Percentiles rank a stretch among this genome's conserved stretches.
phyloP scores from a whole-genome alignment of 2,888 invertebrate species.

The Andrena marginata region DNA sequence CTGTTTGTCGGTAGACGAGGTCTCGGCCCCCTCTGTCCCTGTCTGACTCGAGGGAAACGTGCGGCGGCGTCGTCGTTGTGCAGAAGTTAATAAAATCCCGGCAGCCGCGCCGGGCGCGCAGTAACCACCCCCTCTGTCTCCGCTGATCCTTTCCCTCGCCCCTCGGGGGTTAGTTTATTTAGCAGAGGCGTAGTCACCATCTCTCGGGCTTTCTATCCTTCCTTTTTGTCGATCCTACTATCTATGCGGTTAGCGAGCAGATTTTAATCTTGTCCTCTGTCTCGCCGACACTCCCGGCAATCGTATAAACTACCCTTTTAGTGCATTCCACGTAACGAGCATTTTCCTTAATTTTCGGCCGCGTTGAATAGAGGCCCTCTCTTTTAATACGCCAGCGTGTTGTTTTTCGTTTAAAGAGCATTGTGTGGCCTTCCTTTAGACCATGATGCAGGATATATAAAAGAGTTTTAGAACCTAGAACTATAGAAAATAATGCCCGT shows the following conservation, averaged over 20 bases:
- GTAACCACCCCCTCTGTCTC: slow-evolving; percentile 65
- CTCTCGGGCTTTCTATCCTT: slow-evolving; percentile 57
- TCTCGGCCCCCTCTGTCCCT: slow-evolving; percentile 61
- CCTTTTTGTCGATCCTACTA: slow-evolving; percentile 60
- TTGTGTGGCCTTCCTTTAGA: background rate
- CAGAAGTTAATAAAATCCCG: slow-evolving; percentile 85
- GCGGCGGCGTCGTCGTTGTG: slow-evolving; percentile 77
- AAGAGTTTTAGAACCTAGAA: no score
- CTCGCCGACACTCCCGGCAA: slow-evolving; percentile 24
- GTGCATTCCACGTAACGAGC: background rate
- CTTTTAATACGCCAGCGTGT: background rate
- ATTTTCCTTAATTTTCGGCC: background rate
- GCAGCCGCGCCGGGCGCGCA: slow-evolving; percentile 77
- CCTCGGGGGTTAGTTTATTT: slow-evolving; percentile 81
- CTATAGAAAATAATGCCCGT: no score
- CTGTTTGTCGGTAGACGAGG: slow-evolving; percentile 78
- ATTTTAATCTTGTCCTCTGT: slow-evolving; percentile 50
- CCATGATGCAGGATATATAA: background rate
- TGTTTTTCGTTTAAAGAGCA: background rate
- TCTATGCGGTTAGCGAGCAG: slow-evolving; percentile 57
- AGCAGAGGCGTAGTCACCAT: slow-evolving; percentile 82
- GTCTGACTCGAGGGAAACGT: slow-evolving; percentile 64
- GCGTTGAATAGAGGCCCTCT: background rate
- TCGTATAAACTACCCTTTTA: background rate
- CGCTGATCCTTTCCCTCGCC: slow-evolving; percentile 60